Evolutionary conservation across 1,140 invertebrate genomes (phyloP), one percentile per base, ranked within the genome.

Genomic region (Whitmania pigra): DNA sequence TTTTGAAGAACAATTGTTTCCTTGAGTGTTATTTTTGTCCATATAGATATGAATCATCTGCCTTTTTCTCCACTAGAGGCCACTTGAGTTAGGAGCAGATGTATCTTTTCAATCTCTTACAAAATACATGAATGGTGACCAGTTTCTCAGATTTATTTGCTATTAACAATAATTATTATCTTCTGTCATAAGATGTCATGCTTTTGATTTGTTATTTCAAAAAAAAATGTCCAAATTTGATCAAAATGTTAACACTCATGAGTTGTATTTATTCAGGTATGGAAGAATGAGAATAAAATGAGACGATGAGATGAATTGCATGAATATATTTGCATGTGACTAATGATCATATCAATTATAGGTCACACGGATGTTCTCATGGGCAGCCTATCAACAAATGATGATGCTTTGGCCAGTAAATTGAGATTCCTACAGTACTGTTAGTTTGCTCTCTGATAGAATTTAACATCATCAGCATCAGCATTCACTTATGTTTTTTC

Each of bases 301-400:
- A 49, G 43, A 49, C 5, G 13, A 43, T 43, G 40, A 43, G 40
- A 43, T 43, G 40, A 43, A 6, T 43, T 6, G 40, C 40, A 43
- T 17, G 20, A 54, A 70, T 55, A 27, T 2, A 69, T 75, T 25
- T 72, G 53, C 43, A 40, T 53, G 17, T 67, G 43, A 69, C 53
- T 69, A 63, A 25, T 63, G 29, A 25, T 63, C 57, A 31, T 18
- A 73, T 75, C 27, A 74, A 29, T 73, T 73, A 6, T 73, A 83
- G 83, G 96, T 0, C 95, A 99, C 82, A 90, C 91, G 0, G 96
- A 99, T 85, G 90, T 97, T 60, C 88, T 99, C 0, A 98, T 99
- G 96, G 96, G 96, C 13, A 77, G 77, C 49, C 86, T 89, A 11
- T 85, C 90, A 36, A 86, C 88, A 5, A 93, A 88, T 75, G 85